A percentile compares a stretch with the other conserved stretches of the same genome.
Evolutionary conservation across 2,113 vertebrate species (phyloP).

Genomic region (Morone saxatilis): DNA sequence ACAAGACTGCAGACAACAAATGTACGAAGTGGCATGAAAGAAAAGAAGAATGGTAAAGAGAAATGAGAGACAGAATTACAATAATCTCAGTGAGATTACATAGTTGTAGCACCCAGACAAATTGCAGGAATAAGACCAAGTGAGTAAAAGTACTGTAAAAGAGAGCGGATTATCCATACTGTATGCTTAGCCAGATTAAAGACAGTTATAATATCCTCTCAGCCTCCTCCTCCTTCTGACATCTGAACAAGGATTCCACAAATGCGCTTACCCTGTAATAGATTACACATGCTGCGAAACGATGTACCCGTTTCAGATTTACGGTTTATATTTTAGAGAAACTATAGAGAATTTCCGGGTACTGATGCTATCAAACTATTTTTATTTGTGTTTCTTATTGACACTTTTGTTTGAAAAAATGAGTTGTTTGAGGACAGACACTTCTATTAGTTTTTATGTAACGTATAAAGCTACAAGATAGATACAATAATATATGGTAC

Average conservation of each 20-base stretch:
- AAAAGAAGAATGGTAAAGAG: slow-evolving; percentile 8
- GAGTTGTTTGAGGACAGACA: not conserved
- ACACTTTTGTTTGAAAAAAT: not conserved
- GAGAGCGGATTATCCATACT: slow-evolving; percentile 63
- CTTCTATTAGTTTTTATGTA: not conserved
- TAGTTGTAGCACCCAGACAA: slow-evolving; percentile 39
- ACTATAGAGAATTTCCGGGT: not conserved
- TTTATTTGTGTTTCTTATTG: not conserved
- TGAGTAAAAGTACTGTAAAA: slow-evolving; percentile 50
- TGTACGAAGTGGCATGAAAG: not conserved
- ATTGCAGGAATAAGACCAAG: slow-evolving; percentile 50
- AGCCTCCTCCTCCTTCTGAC: slow-evolving; percentile 40
- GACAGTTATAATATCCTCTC: slow-evolving; percentile 57
- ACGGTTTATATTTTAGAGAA: not conserved
- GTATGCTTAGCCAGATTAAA: slow-evolving; percentile 76
- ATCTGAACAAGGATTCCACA: slow-evolving; percentile 50
- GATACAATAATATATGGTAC: not conserved
- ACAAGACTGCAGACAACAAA: not conserved
- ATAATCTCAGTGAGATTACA: slow-evolving; percentile 73
- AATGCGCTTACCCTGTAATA: slow-evolving; percentile 33
- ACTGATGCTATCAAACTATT: not conserved
- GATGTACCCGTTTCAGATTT: not conserved
- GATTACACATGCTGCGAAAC: slow-evolving; percentile 26
- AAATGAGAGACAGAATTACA: slow-evolving; percentile 57
- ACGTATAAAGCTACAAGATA: not conserved